Percentiles rank a stretch among this genome's conserved stretches.
Conservation (phyloP, 2,888 invertebrate genomes). For the Hirtodrosophila duncani region DNA sequence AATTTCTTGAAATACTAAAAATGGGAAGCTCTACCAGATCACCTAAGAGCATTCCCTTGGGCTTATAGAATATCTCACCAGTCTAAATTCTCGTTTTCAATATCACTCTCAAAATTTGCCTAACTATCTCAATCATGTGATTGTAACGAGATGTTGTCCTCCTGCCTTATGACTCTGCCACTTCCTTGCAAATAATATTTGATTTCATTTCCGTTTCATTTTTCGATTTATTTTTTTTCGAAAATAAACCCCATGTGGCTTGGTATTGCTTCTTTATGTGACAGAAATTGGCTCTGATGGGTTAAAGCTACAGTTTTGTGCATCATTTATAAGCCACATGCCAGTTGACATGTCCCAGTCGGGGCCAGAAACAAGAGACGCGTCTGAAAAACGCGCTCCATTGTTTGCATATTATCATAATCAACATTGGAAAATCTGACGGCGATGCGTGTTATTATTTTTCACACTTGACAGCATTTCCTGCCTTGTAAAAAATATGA, state of each 20-base stretch:
- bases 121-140: too few species aligned
- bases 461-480: slow-evolving; percentile 49
- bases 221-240: slow-evolving; percentile 2
- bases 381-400: slow-evolving; percentile 17
- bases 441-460: slow-evolving; percentile 65
- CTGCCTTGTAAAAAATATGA: slow-evolving; percentile 22
- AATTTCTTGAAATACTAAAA: too few species aligned
- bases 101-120: too few species aligned
- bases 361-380: slow-evolving; percentile 19
- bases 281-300: slow-evolving; percentile 42
- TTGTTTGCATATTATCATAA: slow-evolving; percentile 57
- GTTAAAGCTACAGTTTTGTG: slow-evolving; percentile 38
- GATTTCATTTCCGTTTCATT: not conserved
- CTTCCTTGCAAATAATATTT: too few species aligned
- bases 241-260: slow-evolving; percentile 7
- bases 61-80: too few species aligned
- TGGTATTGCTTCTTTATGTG: slow-evolving; percentile 32
- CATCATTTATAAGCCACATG: slow-evolving; percentile 40
- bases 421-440: slow-evolving; percentile 59
- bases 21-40: too few species aligned
- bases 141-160: too few species aligned
- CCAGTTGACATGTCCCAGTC: slow-evolving; percentile 20
- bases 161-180: too few species aligned
- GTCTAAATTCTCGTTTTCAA: too few species aligned
- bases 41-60: too few species aligned